phyloP scores from a whole-genome alignment of 2,113 vertebrate species.

The Brevimyrus niger region DNA sequence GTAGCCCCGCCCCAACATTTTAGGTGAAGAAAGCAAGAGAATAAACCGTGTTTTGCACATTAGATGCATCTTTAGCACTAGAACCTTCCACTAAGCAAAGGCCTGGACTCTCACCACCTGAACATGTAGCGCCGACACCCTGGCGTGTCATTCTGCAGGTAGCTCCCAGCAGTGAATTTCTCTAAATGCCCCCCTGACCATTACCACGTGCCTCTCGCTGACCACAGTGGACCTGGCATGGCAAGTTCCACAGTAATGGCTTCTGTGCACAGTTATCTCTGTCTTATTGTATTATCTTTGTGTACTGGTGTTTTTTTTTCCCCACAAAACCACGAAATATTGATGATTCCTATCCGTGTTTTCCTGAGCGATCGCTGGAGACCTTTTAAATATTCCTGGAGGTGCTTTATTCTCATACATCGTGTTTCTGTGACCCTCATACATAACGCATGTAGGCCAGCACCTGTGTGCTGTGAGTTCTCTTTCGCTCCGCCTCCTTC shows the following conservation, averaged over 20 bases:
- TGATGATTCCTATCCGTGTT: neutral
- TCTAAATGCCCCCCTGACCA: neutral
- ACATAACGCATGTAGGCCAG: slow-evolving; percentile 32
- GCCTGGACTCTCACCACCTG: neutral
- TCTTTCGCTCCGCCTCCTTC: neutral
- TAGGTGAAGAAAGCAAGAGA: neutral
- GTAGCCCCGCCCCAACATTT: neutral
- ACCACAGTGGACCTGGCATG: neutral
- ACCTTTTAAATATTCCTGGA: neutral
- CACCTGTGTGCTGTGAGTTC: slow-evolving; percentile 28
- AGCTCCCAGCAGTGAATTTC: neutral
- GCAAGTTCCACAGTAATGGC: neutral
- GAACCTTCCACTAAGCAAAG: neutral
- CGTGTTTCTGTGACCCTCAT: slow-evolving; percentile 28
- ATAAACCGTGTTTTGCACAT: neutral
- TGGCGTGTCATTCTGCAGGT: neutral
- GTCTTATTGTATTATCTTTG: neutral
- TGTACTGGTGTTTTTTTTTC: neutral
- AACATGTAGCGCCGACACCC: neutral
- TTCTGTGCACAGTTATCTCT: neutral
- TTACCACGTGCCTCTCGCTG: neutral
- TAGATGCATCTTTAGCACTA: neutral
- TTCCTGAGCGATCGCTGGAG: neutral
- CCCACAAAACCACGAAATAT: neutral
- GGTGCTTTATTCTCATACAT: neutral